Conservation (phyloP, 2,888 invertebrate genomes). For the Stenoptilia bipunctidactyla region DNA sequence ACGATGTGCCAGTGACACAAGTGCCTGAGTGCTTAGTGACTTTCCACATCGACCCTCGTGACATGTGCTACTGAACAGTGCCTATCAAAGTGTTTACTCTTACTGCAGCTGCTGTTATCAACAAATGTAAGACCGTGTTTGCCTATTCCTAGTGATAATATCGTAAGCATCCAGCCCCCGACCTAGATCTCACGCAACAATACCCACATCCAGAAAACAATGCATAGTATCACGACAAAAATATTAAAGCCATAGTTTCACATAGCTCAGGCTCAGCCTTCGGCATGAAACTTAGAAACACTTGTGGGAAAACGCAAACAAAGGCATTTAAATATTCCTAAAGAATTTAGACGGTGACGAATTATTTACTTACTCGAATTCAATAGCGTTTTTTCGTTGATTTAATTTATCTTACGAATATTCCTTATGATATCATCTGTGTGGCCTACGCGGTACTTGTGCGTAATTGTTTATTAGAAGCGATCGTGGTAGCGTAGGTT, state of each 20-base stretch:
- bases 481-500: neutral
- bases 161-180: constrained; percentile 30
- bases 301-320: constrained; percentile 63
- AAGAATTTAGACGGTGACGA: neutral
- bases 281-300: constrained; percentile 52
- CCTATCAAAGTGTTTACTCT: constrained; percentile 38
- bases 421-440: neutral
- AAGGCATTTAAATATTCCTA: constrained; percentile 12
- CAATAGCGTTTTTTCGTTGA: too few species aligned
- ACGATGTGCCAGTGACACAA: constrained; percentile 55
- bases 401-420: neutral
- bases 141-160: constrained; percentile 19
- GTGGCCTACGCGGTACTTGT: neutral
- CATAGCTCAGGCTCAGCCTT: constrained; percentile 48
- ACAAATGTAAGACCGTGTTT: constrained; percentile 60
- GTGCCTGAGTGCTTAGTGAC: constrained; percentile 33
- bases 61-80: constrained; percentile 52
- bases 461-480: neutral
- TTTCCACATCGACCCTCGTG: constrained; percentile 46
- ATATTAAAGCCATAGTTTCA: constrained; percentile 56
- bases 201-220: constrained; percentile 48
- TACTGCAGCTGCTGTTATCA: constrained; percentile 63
- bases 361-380: neutral
- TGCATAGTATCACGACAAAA: constrained; percentile 53
- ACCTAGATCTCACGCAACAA: constrained; percentile 66